Conservation (phyloP, 2,888 invertebrate species). For the Scaeva pyrastri region DNA sequence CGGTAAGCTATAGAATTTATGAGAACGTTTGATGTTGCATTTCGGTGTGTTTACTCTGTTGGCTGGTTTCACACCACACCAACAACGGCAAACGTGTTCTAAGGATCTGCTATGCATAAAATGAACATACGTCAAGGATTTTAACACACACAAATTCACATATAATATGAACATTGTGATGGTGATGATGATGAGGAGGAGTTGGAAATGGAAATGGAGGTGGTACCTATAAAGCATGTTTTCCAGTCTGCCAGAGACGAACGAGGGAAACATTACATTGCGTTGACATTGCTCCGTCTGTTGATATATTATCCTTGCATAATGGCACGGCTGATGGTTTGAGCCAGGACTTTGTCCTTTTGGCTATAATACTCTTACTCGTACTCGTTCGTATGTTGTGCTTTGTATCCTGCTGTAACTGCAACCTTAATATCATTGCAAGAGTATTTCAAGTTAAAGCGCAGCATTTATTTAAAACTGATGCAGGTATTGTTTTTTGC, state of each 20-base stretch:
- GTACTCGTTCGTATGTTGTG: too few species aligned
- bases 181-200: not conserved
- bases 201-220: not conserved
- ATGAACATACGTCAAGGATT: conserved; percentile 73
- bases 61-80: conserved; percentile 66
- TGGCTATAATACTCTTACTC: conserved; percentile 29
- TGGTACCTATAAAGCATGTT: conserved; percentile 33
- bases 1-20: conserved; percentile 55
- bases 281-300: conserved; percentile 70
- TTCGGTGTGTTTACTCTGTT: conserved; percentile 64
- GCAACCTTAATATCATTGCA: conserved; percentile 12
- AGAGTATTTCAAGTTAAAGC: conserved; percentile 52
- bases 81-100: conserved; percentile 61
- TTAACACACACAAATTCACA: conserved; percentile 52
- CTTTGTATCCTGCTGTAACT: not conserved
- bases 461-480: conserved; percentile 23
- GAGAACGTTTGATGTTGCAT: conserved; percentile 72
- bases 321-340: conserved; percentile 35
- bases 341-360: conserved; percentile 58
- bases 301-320: conserved; percentile 67
- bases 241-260: conserved; percentile 73
- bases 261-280: conserved; percentile 67
- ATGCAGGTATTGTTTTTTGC: conserved; percentile 29
- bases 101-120: conserved; percentile 71
- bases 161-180: conserved; percentile 1